A percentile compares a stretch with the other conserved stretches of the same genome.
Conservation (phyloP, 1,140 invertebrate genomes). For the Drosophila sp. region DNA sequence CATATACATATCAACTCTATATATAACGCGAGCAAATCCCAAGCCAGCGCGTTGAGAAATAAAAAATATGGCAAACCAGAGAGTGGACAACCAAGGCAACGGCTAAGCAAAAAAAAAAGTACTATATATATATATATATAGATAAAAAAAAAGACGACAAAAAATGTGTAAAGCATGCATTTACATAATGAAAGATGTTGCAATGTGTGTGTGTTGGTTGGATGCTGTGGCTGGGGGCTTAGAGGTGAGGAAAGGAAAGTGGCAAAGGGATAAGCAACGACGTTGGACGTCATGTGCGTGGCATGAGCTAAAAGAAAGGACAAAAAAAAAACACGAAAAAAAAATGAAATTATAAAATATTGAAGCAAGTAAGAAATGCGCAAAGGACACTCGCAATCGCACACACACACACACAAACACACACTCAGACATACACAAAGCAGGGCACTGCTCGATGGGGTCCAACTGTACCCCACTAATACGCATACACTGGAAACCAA, state of each 20-base stretch:
- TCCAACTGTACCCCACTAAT: slow-evolving; percentile 27
- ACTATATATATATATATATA: slow-evolving; percentile 3
- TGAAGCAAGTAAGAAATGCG: slow-evolving; percentile 73
- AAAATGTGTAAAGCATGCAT: slow-evolving; percentile 78
- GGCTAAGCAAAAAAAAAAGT: slow-evolving; percentile 39
- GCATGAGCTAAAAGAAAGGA: slow-evolving; percentile 26
- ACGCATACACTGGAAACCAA: slow-evolving; percentile 18
- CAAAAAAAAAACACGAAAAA: slow-evolving; percentile 22
- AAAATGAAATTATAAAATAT: slow-evolving; percentile 80
- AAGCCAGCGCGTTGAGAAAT: slow-evolving; percentile 38
- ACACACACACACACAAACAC: slow-evolving; percentile 18
- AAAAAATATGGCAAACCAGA: slow-evolving; percentile 22
- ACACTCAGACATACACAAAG: slow-evolving; percentile 25
- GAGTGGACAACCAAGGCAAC: slow-evolving; percentile 41
- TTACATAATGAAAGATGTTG: slow-evolving; percentile 83
- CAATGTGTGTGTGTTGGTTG: slow-evolving; percentile 42
- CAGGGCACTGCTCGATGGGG: slow-evolving; percentile 41
- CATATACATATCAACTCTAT: slow-evolving; percentile 41
- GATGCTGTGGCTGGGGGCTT: background rate
- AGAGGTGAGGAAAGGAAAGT: background rate
- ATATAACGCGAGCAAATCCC: slow-evolving; percentile 63
- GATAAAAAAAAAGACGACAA: slow-evolving; percentile 9
- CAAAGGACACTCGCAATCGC: slow-evolving; percentile 49
- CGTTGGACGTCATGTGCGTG: slow-evolving; percentile 70
- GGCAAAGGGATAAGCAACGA: slow-evolving; percentile 71